Evolutionary conservation across 2,797 vertebrate species (phyloP).

Genomic region (Botia almorhae): DNA sequence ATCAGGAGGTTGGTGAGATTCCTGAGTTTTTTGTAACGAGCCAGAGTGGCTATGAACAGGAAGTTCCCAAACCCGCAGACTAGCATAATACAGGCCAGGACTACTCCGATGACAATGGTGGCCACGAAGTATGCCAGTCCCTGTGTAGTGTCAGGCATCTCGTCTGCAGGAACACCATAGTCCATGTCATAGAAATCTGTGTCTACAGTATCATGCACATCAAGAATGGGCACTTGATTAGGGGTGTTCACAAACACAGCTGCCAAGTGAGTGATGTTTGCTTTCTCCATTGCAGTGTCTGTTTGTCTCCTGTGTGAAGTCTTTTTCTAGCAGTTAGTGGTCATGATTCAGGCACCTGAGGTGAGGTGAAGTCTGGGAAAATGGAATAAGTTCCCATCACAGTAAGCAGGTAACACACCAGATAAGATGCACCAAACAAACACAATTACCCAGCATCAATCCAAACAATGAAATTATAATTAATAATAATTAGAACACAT

Average conservation of each 20-base stretch:
- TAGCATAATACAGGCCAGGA: conserved; percentile 91
- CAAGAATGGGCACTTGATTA: conserved; percentile 26
- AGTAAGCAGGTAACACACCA: neutral
- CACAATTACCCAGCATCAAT: neutral
- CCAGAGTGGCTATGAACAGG: conserved; percentile 89
- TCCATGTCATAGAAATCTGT: conserved; percentile 81
- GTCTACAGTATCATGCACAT: conserved; percentile 69
- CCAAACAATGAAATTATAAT: neutral
- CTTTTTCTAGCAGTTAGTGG: neutral
- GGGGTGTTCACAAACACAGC: conserved; percentile 62
- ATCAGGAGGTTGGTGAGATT: conserved; percentile 97
- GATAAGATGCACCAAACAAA: conserved; percentile 12
- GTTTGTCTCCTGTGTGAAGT: too few relatives aligned
- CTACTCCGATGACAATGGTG: conserved; percentile 88
- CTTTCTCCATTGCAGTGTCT: conserved; percentile 68
- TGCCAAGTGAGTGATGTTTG: conserved; percentile 69
- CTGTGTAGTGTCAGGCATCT: conserved; percentile 88
- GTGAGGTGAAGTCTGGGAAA: neutral
- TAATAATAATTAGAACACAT: neutral
- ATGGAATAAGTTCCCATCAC: neutral
- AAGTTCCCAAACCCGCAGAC: conserved; percentile 94
- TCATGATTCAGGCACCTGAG: conserved; percentile 3
- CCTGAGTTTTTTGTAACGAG: conserved; percentile 91
- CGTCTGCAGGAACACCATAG: conserved; percentile 85
- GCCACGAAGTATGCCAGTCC: conserved; percentile 90